phyloP scores from a whole-genome alignment of 2,797 vertebrate species.

The Acanthurus tractus region DNA sequence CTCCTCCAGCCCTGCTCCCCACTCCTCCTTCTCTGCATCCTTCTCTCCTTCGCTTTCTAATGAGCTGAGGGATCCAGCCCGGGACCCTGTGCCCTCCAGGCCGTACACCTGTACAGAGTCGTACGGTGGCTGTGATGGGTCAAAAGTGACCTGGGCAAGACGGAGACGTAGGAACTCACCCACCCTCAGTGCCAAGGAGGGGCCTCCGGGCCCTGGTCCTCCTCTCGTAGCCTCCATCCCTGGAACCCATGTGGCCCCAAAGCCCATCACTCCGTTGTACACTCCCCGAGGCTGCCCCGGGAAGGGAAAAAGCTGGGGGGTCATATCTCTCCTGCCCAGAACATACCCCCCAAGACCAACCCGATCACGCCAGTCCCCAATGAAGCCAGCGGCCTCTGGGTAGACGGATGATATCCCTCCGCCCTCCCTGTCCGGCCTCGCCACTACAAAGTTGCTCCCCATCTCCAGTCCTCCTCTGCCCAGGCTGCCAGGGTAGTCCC shows the following conservation, averaged over 20 bases:
- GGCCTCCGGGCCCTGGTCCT: constrained; percentile 67
- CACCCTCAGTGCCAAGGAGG: constrained; percentile 88
- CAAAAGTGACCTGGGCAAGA: constrained; percentile 90
- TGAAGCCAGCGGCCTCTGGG: constrained; percentile 79
- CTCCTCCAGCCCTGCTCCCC: constrained; percentile 88
- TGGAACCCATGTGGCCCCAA: constrained; percentile 81
- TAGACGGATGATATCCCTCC: constrained; percentile 80
- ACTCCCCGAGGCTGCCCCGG: constrained; percentile 77
- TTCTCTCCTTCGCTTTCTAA: constrained; percentile 89
- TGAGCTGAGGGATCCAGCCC: constrained; percentile 91
- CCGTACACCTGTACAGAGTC: constrained; percentile 95
- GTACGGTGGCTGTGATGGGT: constrained; percentile 91
- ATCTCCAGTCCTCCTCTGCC: constrained; percentile 85
- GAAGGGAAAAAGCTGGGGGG: constrained; percentile 87
- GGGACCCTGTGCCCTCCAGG: constrained; percentile 92
- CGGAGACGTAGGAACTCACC: constrained; percentile 90
- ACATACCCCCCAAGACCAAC: constrained; percentile 81
- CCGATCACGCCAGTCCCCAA: constrained; percentile 85
- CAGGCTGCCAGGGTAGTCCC: constrained; percentile 83
- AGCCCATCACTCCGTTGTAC: constrained; percentile 81
- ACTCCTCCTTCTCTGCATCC: constrained; percentile 85
- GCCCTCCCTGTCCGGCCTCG: constrained; percentile 80
- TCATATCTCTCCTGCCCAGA: constrained; percentile 88
- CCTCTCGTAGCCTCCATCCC: constrained; percentile 77
- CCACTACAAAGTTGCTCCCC: constrained; percentile 85